These are phyloP conservation scores for Mystacornis crossleyi DNA, from an alignment of 2,113 vertebrate genomes.

Conservation along the genomic window DNA sequence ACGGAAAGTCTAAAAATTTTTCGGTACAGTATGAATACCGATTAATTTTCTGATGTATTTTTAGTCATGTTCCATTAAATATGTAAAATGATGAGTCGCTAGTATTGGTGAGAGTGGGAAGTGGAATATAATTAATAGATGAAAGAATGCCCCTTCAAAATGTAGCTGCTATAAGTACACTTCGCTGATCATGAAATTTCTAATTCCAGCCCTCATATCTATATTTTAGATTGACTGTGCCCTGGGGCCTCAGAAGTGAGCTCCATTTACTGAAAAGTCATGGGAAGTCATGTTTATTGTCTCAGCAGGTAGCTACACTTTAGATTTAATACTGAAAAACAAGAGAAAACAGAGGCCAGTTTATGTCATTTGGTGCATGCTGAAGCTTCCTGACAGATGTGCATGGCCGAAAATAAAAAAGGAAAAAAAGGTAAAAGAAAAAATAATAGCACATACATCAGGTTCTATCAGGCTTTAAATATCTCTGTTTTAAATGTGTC, in stretches of 20 bases:
- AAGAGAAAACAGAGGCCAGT: slow-evolving; percentile 12
- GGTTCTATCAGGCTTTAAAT: slow-evolving; percentile 47
- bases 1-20: slow-evolving; percentile 34
- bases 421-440: not conserved
- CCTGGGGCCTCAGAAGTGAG: slow-evolving; percentile 55
- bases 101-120: slow-evolving; percentile 59
- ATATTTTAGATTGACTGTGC: slow-evolving; percentile 72
- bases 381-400: not conserved
- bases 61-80: slow-evolving; percentile 71
- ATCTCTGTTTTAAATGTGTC: slow-evolving; percentile 37
- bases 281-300: slow-evolving; percentile 67
- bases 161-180: slow-evolving; percentile 65
- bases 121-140: slow-evolving; percentile 70
- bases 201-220: slow-evolving; percentile 62
- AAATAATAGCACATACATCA: not conserved
- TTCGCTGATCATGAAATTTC: slow-evolving; percentile 73
- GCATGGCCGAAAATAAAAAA: not conserved
- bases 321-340: slow-evolving; percentile 32
- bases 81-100: slow-evolving; percentile 71
- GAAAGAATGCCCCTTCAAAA: slow-evolving; percentile 71
- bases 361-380: not conserved
- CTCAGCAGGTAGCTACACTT: slow-evolving; percentile 65
- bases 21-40: slow-evolving; percentile 17
- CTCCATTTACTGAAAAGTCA: slow-evolving; percentile 70
- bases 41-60: slow-evolving; percentile 70